Evolutionary conservation across 2,888 invertebrate species (phyloP), one percentile per base, ranked within the genome.

Genomic region (Tenthredo scrophulariae): DNA sequence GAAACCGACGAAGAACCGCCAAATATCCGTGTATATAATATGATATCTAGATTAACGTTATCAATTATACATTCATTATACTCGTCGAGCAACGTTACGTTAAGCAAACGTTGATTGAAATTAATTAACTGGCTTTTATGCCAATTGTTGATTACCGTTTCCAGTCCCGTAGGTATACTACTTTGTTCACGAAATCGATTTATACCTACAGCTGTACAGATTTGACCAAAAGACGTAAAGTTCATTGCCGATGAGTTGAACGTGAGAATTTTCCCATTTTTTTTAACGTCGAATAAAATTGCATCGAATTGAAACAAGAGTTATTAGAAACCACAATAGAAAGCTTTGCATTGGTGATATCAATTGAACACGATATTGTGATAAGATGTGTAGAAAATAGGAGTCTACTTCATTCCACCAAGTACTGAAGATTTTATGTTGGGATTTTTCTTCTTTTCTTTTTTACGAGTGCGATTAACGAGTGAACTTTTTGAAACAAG

Each of bases 61-160:
- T 22, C 18, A 40, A 43, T 43, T 43, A 74, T 43, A 74, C 72
- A 43, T 26, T 43, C 40, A 43, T 43, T 74, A 43, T 74, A 74
- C 40, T 22, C 43, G 7, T 43, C 72, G 26, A 9, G 10, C 4
- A 22, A 74, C n/a, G 22, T 37, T 43, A 29, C 33, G 15, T 7
- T 22, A 10, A 54, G 15, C 26, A 15, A 54, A 77, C 26, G 1
- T 77, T 54, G n/a, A 77, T 77, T 77, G 50, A 1, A 15, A 50
- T 77, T 75, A 26, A 50, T 75, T 77, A 29, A 54, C n/a, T 33
- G 7, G 29, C 50, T 15, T 33, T 77, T 2, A 37, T 33, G n/a
- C 33, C 29, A 29, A 54, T 77, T 43, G 54, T 54, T 40, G 10
- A 46, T 54, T 29, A 10, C 3, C 77, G n/a, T 77, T 54, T 77